phyloP scores from a whole-genome alignment of 1,140 invertebrate genomes.

The Drosophila lini region DNA sequence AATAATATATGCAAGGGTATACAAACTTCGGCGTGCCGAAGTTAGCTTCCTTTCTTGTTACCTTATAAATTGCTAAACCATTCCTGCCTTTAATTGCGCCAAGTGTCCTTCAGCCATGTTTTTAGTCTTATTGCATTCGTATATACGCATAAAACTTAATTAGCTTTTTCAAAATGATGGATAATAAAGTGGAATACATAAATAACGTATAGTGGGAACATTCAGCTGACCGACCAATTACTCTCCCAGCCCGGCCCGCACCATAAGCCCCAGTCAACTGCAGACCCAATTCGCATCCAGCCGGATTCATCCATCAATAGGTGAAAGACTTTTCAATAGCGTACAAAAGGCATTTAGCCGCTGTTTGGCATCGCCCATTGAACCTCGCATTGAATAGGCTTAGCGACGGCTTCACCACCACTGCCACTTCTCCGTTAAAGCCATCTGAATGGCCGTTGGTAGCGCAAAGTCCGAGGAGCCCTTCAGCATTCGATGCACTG shows the following conservation, averaged over 20 bases:
- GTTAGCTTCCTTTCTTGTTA: no score
- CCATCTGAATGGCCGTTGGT: conserved; percentile 23
- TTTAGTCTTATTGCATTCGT: conserved; percentile 3
- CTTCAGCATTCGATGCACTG: conserved; percentile 20
- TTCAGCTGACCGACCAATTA: conserved; percentile 53
- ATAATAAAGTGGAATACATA: conserved; percentile 53
- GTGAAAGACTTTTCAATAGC: conserved; percentile 66
- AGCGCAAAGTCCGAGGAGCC: conserved; percentile 4
- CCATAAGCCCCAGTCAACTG: conserved; percentile 4
- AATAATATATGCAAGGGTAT: no score
- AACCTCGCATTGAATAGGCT: conserved; percentile 68
- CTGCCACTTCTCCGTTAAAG: conserved; percentile 8
- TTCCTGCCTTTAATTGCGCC: conserved; percentile 34
- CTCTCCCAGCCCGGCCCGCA: conserved; percentile 17
- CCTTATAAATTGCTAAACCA: not conserved
- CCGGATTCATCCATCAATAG: conserved; percentile 61
- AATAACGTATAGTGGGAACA: conserved; percentile 37
- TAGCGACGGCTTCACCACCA: conserved; percentile 35
- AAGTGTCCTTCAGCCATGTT: conserved; percentile 10
- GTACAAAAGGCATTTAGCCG: conserved; percentile 77
- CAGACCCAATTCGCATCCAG: conserved; percentile 9
- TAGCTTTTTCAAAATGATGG: conserved; percentile 46
- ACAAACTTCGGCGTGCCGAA: no score
- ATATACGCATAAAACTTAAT: conserved; percentile 44
- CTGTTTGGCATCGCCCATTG: conserved; percentile 78